Base-by-base conservation (phyloP, 2,797 vertebrate species). In the Melanotaenia nigrans region DNA sequence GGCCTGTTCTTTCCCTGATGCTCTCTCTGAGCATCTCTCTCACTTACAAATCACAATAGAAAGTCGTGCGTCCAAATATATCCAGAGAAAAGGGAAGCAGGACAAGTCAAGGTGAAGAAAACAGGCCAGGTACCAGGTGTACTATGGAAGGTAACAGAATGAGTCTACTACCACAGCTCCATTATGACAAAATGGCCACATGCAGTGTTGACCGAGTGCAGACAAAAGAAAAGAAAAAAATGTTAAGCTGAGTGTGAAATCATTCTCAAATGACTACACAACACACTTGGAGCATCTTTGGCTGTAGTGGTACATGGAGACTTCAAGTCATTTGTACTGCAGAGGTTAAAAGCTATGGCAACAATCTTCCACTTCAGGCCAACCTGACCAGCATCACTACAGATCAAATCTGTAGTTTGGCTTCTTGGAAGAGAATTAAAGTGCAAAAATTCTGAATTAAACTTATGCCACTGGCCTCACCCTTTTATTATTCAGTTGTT, bases 371-470 rank as follows among this genome's bases (percentile, higher is more conserved):
- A 69, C 58, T 22, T 70, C 38, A 61, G 42, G 57, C 30, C 35
- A 49, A 4, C 8, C 25, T 87, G 87, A 84, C 82, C 83, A 74
- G 84, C 71, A 79, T 87, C 35, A 72, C 47, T 25, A 36, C 42
- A 3, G 3, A 62, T 71, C 40, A 86, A 79, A 88, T 82, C 72
- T 76, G 53, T 45, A 49, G 53, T 68, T 54, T 60, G 71, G 73
- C 22, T 2, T 79, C 69, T 87, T 71, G 6, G 20, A 47, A 6
- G 45, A 47, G 72, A 72, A 57, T 86, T 77, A 65, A 77, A 82
- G 69, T 53, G 49, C 47, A 61, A 77, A 85, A 82, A 75, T 78
- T 84, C 78, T 83, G 68, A 82, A 82, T 88, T 73, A 79, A 85
- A 16, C 24, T 2, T 54, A 57, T 66, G 70, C 71, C 81, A 86